Evolutionary conservation across 2,113 vertebrate species (phyloP).

Genomic region (Gallinago media): DNA sequence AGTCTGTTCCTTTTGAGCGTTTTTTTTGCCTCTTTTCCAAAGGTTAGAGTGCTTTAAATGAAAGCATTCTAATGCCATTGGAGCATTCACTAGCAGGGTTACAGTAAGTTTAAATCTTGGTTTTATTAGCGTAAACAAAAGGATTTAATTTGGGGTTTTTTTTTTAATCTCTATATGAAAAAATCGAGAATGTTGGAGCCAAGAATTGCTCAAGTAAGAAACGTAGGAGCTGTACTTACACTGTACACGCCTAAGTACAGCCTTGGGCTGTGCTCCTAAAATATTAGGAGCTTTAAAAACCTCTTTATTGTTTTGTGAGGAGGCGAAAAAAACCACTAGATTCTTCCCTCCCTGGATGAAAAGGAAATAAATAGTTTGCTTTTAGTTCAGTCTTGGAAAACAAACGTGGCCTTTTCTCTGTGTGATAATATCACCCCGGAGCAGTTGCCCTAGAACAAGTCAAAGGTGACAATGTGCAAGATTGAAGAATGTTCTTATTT

Average conservation of each 20-base stretch:
- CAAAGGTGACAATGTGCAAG: background rate
- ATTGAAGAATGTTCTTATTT: constrained; percentile 62
- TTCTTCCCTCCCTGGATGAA: background rate
- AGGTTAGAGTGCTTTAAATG: constrained; percentile 69
- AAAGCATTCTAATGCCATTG: constrained; percentile 67
- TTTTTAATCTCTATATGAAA: constrained; percentile 44
- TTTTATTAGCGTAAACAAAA: constrained; percentile 61
- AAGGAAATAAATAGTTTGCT: constrained; percentile 5
- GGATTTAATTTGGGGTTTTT: constrained; percentile 64
- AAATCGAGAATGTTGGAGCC: constrained; percentile 47
- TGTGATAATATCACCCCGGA: constrained; percentile 16
- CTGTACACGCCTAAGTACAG: background rate
- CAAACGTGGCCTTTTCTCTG: constrained; percentile 33
- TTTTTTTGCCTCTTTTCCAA: constrained; percentile 58
- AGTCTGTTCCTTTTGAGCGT: constrained; percentile 37
- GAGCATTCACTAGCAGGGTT: constrained; percentile 46
- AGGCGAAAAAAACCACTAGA: background rate
- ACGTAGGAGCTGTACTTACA: constrained; percentile 56
- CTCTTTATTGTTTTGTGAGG: constrained; percentile 63
- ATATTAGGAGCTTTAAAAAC: constrained; percentile 66
- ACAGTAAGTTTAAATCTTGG: constrained; percentile 55
- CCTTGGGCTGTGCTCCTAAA: constrained; percentile 42
- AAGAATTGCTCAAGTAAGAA: constrained; percentile 50
- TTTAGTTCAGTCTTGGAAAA: constrained; percentile 48
- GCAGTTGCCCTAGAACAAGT: constrained; percentile 32